phyloP scores from a whole-genome alignment of 1,140 invertebrate species.

The Drosophila mojavensis region DNA sequence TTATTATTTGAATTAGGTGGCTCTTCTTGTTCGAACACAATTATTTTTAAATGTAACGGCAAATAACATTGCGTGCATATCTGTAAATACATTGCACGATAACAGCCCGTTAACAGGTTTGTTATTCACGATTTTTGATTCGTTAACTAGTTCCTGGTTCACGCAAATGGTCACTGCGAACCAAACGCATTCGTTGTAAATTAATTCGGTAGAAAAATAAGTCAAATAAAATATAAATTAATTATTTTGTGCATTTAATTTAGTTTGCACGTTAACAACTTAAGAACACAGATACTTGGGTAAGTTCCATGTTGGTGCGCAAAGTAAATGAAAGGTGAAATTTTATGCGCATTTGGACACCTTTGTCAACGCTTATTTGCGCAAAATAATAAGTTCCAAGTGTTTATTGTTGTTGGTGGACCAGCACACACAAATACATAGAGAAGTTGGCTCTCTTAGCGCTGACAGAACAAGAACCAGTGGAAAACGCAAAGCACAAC shows the following conservation, averaged over 20 bases:
- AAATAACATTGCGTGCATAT: background rate
- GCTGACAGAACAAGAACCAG: slow-evolving; percentile 26
- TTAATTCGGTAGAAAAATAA: slow-evolving; percentile 46
- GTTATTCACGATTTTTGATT: slow-evolving; percentile 3
- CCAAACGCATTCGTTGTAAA: slow-evolving; percentile 32
- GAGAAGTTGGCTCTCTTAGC: slow-evolving; percentile 35
- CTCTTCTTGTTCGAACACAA: background rate
- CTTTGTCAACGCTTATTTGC: slow-evolving; percentile 54
- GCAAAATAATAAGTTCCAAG: slow-evolving; percentile 49
- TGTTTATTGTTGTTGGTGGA: slow-evolving; percentile 42
- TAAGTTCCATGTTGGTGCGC: slow-evolving; percentile 34
- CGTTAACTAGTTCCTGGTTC: slow-evolving; percentile 20
- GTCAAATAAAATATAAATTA: slow-evolving; percentile 39
- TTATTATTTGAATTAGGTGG: slow-evolving; percentile 1
- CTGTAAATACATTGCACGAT: background rate
- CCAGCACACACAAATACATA: slow-evolving; percentile 38
- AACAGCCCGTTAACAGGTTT: slow-evolving; percentile 13
- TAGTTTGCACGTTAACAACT: slow-evolving; percentile 13
- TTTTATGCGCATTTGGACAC: slow-evolving; percentile 51
- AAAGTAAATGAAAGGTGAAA: slow-evolving; percentile 39
- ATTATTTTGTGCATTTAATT: slow-evolving; percentile 44
- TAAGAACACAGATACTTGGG: slow-evolving; percentile 13
- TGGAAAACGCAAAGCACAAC: slow-evolving; percentile 30
- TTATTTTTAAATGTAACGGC: slow-evolving; percentile 29
- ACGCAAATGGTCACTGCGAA: slow-evolving; percentile 21